Conservation (phyloP, 2,113 vertebrate species). For the Sinocyclocheilus anshuiensis region DNA sequence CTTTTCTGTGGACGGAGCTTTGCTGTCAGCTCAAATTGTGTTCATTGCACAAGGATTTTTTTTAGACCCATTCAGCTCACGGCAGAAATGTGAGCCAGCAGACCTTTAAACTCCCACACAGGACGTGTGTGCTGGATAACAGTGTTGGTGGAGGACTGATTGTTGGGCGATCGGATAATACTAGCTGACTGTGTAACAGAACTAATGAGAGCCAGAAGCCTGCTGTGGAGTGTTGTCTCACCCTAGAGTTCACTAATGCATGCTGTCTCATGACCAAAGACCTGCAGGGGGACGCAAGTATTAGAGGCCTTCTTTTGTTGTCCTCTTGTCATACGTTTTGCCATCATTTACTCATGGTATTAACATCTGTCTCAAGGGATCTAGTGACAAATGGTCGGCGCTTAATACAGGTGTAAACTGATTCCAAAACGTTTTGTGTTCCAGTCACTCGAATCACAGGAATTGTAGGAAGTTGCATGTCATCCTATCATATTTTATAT, state of each 20-base stretch:
- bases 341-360: not conserved
- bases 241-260: constrained; percentile 64
- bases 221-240: constrained; percentile 61
- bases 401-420: not conserved
- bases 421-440: not conserved
- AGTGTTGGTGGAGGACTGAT: not conserved
- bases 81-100: constrained; percentile 33
- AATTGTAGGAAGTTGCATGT: not conserved
- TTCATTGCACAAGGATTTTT: not conserved
- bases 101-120: constrained; percentile 7
- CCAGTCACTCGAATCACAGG: not conserved
- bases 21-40: not conserved
- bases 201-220: constrained; percentile 54
- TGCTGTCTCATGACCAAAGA: constrained; percentile 25
- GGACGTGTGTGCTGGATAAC: constrained; percentile 15
- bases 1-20: constrained; percentile 10
- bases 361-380: not conserved
- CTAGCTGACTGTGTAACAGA: constrained; percentile 49
- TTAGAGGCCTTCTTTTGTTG: not conserved
- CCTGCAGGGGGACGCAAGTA: not conserved
- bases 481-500: not conserved
- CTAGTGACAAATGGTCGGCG: not conserved
- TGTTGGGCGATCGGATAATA: not conserved
- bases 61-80: constrained; percentile 18
- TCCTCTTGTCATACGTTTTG: not conserved